Evolutionary conservation across 2,113 vertebrate species (phyloP), one percentile per base, ranked within the genome.

Genomic region (Butorides virescens): DNA sequence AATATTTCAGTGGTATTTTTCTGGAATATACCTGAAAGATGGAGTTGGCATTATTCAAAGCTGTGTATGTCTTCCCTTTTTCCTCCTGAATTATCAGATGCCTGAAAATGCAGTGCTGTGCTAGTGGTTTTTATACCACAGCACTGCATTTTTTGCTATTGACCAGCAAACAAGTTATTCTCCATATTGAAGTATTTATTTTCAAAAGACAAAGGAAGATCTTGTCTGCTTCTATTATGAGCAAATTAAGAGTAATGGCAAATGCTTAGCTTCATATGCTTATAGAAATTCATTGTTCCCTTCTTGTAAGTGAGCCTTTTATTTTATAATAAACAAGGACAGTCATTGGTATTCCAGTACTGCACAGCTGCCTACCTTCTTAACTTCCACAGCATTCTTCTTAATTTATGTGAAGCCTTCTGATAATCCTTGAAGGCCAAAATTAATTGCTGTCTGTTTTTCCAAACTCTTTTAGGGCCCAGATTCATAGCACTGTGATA

Each of bases 391-490:
- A 83, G 66, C 91, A 94, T 96, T 91, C 94, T 94, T 95, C 92
- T 97, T 94, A 95, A 97, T 97, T 97, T 95, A 97, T 90, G 91
- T 93, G 96, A 94, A 92, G 92, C 93, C 82, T 96, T 94, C 92
- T 95, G 93, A 97, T 97, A 96, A 96, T 97, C 92, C 92, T 96
- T 90, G 94, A 97, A 96, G 94, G 94, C 95, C 95, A 97, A 95
- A 97, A 96, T 96, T 97, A 96, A 97, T 96, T 95, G 93, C 94
- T 92, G 62, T 83, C 95, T 97, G 71, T 97, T 95, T 92, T 94
- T 73, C 92, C 84, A 95, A 95, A 89, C 93, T 90, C 91, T 95
- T 96, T 89, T 39, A 85, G 74, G 93, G 91, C 91, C 84, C 81
- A 80, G 89, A 96, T 94, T 94, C 89, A 88, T 70, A 94, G 87